A percentile compares a stretch with the other conserved stretches of the same genome.
phyloP scores from a whole-genome alignment of 2,888 invertebrate species.

The Dolomedes plantarius region DNA sequence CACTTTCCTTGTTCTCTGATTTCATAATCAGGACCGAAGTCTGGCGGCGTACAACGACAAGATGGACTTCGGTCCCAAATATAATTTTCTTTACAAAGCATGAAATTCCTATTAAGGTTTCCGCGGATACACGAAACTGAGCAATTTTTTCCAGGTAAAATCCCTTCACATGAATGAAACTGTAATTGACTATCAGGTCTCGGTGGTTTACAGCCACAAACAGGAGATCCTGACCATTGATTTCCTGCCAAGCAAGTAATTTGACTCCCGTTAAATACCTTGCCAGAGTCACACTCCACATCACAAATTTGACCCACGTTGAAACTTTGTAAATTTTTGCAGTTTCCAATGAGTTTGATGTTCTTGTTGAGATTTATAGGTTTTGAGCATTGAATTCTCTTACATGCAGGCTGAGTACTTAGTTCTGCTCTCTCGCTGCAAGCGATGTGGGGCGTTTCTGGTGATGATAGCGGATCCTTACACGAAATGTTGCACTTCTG shows the following conservation, averaged over 20 bases:
- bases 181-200: constrained; percentile 20
- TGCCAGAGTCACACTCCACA: background rate
- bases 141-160: background rate
- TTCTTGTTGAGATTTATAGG: background rate
- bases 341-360: background rate
- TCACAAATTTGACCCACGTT: background rate
- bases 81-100: background rate
- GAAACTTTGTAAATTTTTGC: background rate
- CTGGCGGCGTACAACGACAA: background rate
- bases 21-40: too few relatives aligned
- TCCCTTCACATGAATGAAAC: background rate
- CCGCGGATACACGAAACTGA: background rate
- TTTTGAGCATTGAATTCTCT: background rate
- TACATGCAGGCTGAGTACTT: background rate
- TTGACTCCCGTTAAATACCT: background rate
- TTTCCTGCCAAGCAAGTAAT: background rate
- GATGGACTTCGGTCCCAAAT: background rate
- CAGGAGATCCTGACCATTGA: background rate
- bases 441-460: background rate
- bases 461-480: background rate
- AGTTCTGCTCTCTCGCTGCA: background rate
- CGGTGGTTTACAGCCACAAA: background rate
- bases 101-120: background rate
- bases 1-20: too few relatives aligned
- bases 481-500: background rate